Base-by-base conservation (phyloP, 2,797 vertebrate genomes). In the Zonotrichia albicollis region DNA sequence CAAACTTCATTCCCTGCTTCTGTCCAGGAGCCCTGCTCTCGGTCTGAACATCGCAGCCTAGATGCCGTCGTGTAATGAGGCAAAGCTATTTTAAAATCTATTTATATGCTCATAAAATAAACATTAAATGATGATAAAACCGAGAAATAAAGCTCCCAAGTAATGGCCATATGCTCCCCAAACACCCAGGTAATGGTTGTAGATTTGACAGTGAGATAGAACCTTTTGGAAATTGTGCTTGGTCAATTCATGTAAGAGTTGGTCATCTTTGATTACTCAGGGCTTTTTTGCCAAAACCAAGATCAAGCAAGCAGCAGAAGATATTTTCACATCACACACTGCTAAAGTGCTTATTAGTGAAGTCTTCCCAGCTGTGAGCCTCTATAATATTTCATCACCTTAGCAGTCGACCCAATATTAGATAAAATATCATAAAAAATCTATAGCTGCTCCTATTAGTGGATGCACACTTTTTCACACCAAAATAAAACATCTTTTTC, bases 21-120 rank as follows among this genome's bases (percentile, higher is more conserved):
- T 9, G n/a, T 61, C 75, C 48, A 46, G 34, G 68, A 77, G 6
- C 26, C 17, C 55, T 43, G 43, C 46, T 57, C 40, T 66, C 1
- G 0, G 11, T 10, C 61, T 38, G 43, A 85, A 21, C 18, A 6
- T 13, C 25, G 1, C 38, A 43, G 38, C 46, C 29, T n/a, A 16
- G 29, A 34, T 36, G 38, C 1, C 2, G 2, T 12, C 10, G 0
- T 1, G 11, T 13, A 61, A 43, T 2, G 16, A 32, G 85, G 50
- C 6, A 10, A 60, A 84, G 11, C 11, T 50, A 21, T 13, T 76
- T 71, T 38, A 36, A 90, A 67, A 67, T 38, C 54, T 58, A 15
- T 67, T 68, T 34, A 1, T 32, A 3, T 2, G 4, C 13, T 75
- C 40, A 40, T 26, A 61, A 93, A 87, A 84, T 26, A 68, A 87